A percentile compares a stretch with the other conserved stretches of the same genome.
Evolutionary conservation across 2,113 vertebrate species (phyloP).

Genomic region (Poicephalus gulielmi): DNA sequence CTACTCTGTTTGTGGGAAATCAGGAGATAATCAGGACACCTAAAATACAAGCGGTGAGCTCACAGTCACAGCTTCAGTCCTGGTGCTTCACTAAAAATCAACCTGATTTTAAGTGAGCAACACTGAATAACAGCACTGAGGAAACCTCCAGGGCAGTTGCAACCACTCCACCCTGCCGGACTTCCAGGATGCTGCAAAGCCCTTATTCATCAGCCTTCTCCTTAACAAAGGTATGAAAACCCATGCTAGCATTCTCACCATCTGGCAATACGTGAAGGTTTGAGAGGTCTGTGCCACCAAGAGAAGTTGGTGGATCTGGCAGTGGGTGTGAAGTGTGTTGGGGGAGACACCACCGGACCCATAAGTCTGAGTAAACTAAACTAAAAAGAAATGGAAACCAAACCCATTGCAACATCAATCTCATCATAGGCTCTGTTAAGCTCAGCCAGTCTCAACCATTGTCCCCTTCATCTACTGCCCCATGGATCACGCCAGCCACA

Average conservation of each 20-base stretch:
- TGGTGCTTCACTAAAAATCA: background rate
- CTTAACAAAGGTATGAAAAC: background rate
- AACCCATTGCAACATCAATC: background rate
- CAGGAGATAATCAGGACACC: background rate
- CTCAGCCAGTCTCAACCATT: background rate
- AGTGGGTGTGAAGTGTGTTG: background rate
- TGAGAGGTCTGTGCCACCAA: background rate
- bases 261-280: background rate
- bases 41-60: background rate
- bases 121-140: background rate
- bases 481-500: background rate
- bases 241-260: background rate
- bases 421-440: background rate
- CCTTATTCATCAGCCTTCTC: background rate
- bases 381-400: background rate
- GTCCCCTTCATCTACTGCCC: background rate
- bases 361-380: background rate
- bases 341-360: background rate
- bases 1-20: background rate
- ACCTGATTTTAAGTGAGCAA: background rate
- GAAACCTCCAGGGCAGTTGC: fast-evolving
- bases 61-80: background rate
- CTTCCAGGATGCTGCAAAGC: background rate
- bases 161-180: background rate
- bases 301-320: background rate